Base-by-base conservation (phyloP, 2,888 invertebrate species). In the Sarcophaga rosellei region DNA sequence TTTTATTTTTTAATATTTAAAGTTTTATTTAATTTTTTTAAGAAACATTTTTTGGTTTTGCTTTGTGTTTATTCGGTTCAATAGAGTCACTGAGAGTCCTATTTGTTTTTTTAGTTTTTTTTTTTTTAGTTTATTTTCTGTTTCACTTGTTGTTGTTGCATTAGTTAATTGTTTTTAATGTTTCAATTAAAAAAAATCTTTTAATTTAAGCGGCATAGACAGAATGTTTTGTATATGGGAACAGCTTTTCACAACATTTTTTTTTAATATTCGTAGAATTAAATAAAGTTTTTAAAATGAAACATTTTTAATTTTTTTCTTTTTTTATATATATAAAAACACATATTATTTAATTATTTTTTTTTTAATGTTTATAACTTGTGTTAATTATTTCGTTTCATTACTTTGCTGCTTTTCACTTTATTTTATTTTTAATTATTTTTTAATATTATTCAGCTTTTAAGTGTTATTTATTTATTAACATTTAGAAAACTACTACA, bases 401-500 rank as follows among this genome's bases (percentile, higher is more conserved):
- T 76, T 63, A 57, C 45, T 21, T 73, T 80, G 35, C 35, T 25
- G 25, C n/a, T 44, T 25, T 76, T 79, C 15, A 72, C 68, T 59
- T 76, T 75, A 75, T 84, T 83, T 45, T 72, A 62, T 76, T 57
- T 66, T 68, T 53, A 10, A 63, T 21, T 53, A 65, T 44, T 75
- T 66, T n/a, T 10, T 35, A 35, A 35, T 35, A 35, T 35, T 35
- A 35, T 35, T 35, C 35, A 35, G 35, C 35, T 35, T 72, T 81
- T 79, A 21, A 63, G 69, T 23, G 45, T 83, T 74, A 23, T 69
- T 77, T 77, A 76, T 35, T 35, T 35, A 73, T 73, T 77, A 84
- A 86, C 83, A 86, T 84, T 84, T 81, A 78, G 81, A 83, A 86
- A 86, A 83, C 83, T 83, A 81, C 83, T 86, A 86, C 86, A 83